A percentile compares a stretch with the other conserved stretches of the same genome.
phyloP scores from a whole-genome alignment of 1,140 invertebrate species.

The Drosophila melanica region DNA sequence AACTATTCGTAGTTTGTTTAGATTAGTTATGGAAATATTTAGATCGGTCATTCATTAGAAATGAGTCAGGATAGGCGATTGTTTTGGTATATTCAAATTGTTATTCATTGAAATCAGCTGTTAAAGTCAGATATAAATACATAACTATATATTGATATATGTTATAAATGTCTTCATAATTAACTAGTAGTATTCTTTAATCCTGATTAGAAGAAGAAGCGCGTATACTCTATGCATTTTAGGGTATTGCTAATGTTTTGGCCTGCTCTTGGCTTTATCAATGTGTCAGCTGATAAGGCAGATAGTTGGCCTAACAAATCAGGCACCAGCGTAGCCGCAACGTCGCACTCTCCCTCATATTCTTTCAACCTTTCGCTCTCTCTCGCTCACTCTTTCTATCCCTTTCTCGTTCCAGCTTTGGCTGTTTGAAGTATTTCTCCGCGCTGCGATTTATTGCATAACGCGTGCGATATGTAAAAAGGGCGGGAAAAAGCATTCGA shows the following conservation, averaged over 20 bases:
- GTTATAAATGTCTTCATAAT: too few relatives aligned
- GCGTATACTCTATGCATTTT: not conserved
- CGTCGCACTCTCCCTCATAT: conserved; percentile 13
- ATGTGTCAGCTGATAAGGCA: conserved; percentile 78
- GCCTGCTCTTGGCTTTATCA: conserved; percentile 59
- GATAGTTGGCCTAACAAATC: conserved; percentile 60
- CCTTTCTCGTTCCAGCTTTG: conserved; percentile 5
- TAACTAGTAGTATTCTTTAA: too few relatives aligned
- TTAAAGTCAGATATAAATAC: too few relatives aligned
- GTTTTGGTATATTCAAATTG: not conserved
- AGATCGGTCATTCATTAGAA: not conserved
- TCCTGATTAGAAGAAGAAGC: not conserved
- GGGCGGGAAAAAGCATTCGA: conserved; percentile 64
- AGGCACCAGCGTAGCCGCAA: conserved; percentile 31
- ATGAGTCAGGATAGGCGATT: not conserved
- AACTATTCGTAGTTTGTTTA: too few relatives aligned
- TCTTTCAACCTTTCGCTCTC: conserved; percentile 14
- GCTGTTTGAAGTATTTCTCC: not conserved
- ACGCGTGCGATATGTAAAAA: conserved; percentile 65
- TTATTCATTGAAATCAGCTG: not conserved
- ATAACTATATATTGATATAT: too few relatives aligned
- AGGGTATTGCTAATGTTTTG: conserved; percentile 36
- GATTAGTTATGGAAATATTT: too few relatives aligned
- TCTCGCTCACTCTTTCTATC: conserved; percentile 1
- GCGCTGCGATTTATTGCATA: conserved; percentile 66